Base-by-base conservation (phyloP, 2,888 invertebrate genomes). In the Galeopsomyia nigrocyanea region DNA sequence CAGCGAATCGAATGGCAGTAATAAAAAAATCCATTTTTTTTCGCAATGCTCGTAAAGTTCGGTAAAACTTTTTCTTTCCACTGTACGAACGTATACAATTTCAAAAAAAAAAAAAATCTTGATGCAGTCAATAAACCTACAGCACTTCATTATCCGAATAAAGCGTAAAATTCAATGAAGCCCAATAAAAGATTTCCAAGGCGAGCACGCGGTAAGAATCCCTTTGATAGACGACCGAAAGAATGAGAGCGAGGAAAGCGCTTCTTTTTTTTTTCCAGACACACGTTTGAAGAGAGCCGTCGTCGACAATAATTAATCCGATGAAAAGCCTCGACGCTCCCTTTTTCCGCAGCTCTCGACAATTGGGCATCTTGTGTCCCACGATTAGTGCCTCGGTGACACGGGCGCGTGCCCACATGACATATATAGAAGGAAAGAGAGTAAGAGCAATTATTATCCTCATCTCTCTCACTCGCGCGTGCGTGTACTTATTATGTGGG, bases 171-270 rank as follows among this genome's bases (percentile, higher is more conserved):
- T 39, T 39, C 7, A 10, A 39, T 39, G 39, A 10, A 31, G 31
- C 31, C 31, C 7, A 31, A 31, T 31, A 31, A 31, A 31, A 10
- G 56, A 26, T n/a, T 26, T 26, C 7, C 56, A 16, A 26, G 13
- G 62, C 50, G n/a, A n/a, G 55, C 56, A 22, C 22, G 49, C 57
- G 68, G 60, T 51, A 49, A 68, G 68, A 73, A 60, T 65, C 60
- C 73, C 68, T 65, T 68, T 68, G 68, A 73, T 68, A 39, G 13
- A n/a, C n/a, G n/a, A n/a, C n/a, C n/a, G n/a, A n/a, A n/a, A n/a
- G n/a, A n/a, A n/a, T n/a, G n/a, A 7, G 39, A 1, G 39, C 39
- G 39, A 10, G 39, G 1, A 39, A 39, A 39, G 39, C 39, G 13
- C 13, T 39, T 39, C 39, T 39, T 39, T 7, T 39, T 39, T 7